These are phyloP conservation scores for Coendou prehensilis DNA, from an alignment of 2,797 vertebrate genomes.

Conservation along the genomic window DNA sequence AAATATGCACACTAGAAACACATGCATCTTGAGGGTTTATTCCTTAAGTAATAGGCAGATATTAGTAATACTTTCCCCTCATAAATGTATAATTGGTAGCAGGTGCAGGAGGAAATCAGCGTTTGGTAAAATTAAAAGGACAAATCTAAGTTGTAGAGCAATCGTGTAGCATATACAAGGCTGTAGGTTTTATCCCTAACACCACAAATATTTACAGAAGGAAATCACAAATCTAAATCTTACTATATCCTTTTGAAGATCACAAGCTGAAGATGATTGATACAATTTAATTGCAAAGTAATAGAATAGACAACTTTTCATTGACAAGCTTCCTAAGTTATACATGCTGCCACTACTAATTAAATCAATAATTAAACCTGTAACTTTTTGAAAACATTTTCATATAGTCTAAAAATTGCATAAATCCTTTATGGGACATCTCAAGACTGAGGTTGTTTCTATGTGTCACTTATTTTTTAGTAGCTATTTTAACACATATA, in stretches of 20 bases:
- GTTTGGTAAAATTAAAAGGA: background rate
- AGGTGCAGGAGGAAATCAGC: background rate
- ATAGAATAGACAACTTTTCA: constrained; percentile 57
- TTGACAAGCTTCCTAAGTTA: constrained; percentile 66
- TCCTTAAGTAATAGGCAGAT: background rate
- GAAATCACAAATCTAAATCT: background rate
- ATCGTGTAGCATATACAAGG: background rate
- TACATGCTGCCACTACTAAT: constrained; percentile 70
- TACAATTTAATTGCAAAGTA: constrained; percentile 73
- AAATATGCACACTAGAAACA: background rate
- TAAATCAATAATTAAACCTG: constrained; percentile 73
- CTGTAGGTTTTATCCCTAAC: background rate
- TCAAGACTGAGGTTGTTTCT: constrained; percentile 73
- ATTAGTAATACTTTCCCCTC: background rate
- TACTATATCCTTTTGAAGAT: background rate
- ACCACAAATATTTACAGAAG: background rate
- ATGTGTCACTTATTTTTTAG: constrained; percentile 77
- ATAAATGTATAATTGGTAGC: background rate
- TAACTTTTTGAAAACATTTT: constrained; percentile 79
- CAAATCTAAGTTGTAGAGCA: background rate
- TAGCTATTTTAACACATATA: constrained; percentile 84
- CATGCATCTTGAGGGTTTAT: background rate
- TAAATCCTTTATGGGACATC: constrained; percentile 63
- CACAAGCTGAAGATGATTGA: constrained; percentile 60
- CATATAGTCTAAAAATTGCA: constrained; percentile 70